phyloP scores from a whole-genome alignment of 1,140 invertebrate species.

The Lanistes nyassanus region DNA sequence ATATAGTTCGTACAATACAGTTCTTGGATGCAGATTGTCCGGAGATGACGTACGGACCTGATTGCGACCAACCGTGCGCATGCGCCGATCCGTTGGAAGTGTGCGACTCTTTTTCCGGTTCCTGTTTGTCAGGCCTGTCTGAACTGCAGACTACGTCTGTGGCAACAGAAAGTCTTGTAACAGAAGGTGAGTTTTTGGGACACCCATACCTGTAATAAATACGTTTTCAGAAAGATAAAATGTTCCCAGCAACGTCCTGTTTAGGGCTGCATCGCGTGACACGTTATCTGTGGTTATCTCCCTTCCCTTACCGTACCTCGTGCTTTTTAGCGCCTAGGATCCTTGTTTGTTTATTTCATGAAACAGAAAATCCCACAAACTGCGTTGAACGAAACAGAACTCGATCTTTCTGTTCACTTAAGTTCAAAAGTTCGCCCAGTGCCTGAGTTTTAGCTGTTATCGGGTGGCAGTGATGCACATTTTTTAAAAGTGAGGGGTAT shows the following conservation, averaged over 20 bases:
- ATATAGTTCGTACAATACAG: neutral
- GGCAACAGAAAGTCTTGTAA: too few species aligned
- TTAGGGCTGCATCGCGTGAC: too few species aligned
- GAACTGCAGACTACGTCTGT: neutral
- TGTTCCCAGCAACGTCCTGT: neutral
- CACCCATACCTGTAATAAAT: neutral
- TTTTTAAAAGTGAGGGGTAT: too few species aligned
- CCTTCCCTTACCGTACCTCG: neutral
- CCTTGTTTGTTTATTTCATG: too few species aligned
- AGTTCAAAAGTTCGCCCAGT: too few species aligned
- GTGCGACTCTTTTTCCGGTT: slow-evolving; percentile 11
- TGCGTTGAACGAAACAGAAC: too few species aligned
- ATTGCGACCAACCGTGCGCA: neutral
- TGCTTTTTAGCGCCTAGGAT: neutral
- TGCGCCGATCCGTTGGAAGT: neutral
- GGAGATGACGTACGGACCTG: slow-evolving; percentile 1
- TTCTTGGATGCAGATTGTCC: neutral
- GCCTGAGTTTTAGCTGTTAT: too few species aligned
- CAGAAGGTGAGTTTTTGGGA: too few species aligned
- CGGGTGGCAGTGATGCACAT: too few species aligned
- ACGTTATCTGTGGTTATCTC: too few species aligned
- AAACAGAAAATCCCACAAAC: too few species aligned
- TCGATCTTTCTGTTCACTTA: too few species aligned
- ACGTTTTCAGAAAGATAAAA: neutral
- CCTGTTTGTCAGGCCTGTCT: neutral